A percentile compares a stretch with the other conserved stretches of the same genome.
phyloP scores from a whole-genome alignment of 2,888 invertebrate genomes.

The Synanthedon vespiformis region DNA sequence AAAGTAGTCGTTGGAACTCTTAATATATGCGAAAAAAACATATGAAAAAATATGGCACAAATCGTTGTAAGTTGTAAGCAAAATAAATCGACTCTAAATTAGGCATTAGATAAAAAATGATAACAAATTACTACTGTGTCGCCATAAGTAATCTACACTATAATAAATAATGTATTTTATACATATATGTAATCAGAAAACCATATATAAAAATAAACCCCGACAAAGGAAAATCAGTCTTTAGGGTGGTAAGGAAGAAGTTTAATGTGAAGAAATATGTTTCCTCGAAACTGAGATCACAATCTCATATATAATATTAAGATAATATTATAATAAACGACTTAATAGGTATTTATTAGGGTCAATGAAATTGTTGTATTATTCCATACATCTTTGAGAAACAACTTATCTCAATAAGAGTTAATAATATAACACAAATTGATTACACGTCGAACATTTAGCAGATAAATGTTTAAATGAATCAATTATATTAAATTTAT shows the following conservation, averaged over 20 bases:
- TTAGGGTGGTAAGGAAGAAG: constrained; percentile 27
- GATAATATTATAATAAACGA: too few relatives aligned
- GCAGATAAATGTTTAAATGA: background rate
- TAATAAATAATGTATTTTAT: background rate
- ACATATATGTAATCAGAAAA: background rate
- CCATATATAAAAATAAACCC: constrained; percentile 1
- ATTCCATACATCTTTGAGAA: too few relatives aligned
- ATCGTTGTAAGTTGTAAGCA: constrained; percentile 12
- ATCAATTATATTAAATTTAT: too few relatives aligned
- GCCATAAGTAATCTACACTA: background rate
- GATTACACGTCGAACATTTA: too few relatives aligned
- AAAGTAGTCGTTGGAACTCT: background rate
- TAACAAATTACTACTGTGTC: too few relatives aligned
- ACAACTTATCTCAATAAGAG: too few relatives aligned
- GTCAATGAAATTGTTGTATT: too few relatives aligned
- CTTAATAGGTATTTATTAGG: too few relatives aligned
- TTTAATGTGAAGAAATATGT: constrained; percentile 1
- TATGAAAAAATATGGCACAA: constrained; percentile 16
- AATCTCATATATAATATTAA: background rate
- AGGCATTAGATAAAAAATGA: background rate
- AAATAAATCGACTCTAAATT: background rate
- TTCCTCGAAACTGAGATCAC: background rate
- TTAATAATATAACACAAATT: too few relatives aligned
- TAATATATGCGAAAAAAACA: background rate
- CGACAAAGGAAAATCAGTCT: constrained; percentile 23